phyloP scores from a whole-genome alignment of 2,797 vertebrate genomes.

The Macropodus opercularis region DNA sequence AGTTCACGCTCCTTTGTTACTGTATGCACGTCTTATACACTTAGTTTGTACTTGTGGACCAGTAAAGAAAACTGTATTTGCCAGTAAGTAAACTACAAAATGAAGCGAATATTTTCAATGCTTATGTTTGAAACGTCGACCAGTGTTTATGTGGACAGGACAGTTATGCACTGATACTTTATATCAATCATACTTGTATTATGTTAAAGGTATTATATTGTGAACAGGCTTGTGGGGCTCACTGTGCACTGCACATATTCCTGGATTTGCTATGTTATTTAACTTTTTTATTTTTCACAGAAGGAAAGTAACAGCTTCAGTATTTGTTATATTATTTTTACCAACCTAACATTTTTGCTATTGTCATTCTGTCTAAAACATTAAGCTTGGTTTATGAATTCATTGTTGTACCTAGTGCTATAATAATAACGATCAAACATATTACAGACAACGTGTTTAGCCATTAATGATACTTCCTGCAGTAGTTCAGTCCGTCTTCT shows the following conservation, averaged over 20 bases:
- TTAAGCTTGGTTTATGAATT: conserved; percentile 2
- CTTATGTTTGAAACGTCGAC: conserved; percentile 58
- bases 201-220: conserved; percentile 74
- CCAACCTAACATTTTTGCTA: conserved; percentile 25
- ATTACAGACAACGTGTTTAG: too few relatives aligned
- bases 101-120: conserved; percentile 39
- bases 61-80: conserved; percentile 44
- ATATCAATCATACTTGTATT: conserved; percentile 76
- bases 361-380: conserved; percentile 5
- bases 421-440: conserved; percentile 15
- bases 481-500: conserved; percentile 16
- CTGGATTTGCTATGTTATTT: conserved; percentile 37
- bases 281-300: conserved; percentile 23
- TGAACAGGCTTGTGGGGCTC: conserved; percentile 54
- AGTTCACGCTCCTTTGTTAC: conserved; percentile 6
- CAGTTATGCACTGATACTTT: conserved; percentile 85
- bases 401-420: conserved; percentile 18
- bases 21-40: conserved; percentile 22
- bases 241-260: conserved; percentile 40
- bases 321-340: conserved; percentile 43
- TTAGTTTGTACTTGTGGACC: conserved; percentile 40
- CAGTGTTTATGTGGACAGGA: conserved; percentile 59
- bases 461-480: conserved; percentile 22
- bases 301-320: conserved; percentile 51
- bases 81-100: conserved; percentile 44